Conservation (phyloP, 2,888 invertebrate species). For the Phortica okadai region DNA sequence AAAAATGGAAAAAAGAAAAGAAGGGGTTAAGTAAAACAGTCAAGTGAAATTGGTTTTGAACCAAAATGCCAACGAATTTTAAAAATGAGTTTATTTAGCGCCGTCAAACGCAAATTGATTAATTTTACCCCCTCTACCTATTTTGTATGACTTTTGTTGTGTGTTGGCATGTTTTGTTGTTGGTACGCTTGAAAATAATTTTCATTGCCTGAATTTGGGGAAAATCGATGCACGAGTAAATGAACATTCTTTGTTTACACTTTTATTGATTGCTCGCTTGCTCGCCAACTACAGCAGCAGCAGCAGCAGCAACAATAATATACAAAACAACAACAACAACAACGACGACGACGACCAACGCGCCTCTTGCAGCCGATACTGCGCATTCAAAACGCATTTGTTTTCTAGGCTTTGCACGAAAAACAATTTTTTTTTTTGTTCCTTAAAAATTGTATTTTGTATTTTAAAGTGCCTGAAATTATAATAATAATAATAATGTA, state of each 20-base stretch:
- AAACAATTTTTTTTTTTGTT: constrained; percentile 6
- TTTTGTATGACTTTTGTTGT: constrained; percentile 24
- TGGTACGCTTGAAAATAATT: background rate
- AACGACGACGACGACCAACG: background rate
- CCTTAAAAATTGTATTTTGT: too few species aligned
- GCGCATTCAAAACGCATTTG: constrained; percentile 17
- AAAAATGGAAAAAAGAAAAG: constrained; percentile 46
- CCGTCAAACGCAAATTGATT: too few species aligned
- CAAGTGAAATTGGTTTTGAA: background rate
- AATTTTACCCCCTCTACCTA: background rate
- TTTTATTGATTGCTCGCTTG: constrained; percentile 61
- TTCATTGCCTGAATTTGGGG: constrained; percentile 46
- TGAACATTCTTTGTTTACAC: constrained; percentile 63
- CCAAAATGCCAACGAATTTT: too few species aligned
- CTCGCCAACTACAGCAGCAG: constrained; percentile 55
- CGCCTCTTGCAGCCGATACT: background rate
- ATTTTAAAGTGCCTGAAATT: too few species aligned
- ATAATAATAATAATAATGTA: too few species aligned
- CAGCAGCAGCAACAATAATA: constrained; percentile 55
- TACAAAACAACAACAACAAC: constrained; percentile 39
- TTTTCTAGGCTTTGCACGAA: constrained; percentile 24
- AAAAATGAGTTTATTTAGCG: too few species aligned
- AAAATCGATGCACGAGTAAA: constrained; percentile 61
- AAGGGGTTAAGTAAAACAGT: constrained; percentile 11
- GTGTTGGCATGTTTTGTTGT: constrained; percentile 15